Evolutionary conservation across 2,888 invertebrate genomes (phyloP).

Genomic region (Tenthredo scrophulariae): DNA sequence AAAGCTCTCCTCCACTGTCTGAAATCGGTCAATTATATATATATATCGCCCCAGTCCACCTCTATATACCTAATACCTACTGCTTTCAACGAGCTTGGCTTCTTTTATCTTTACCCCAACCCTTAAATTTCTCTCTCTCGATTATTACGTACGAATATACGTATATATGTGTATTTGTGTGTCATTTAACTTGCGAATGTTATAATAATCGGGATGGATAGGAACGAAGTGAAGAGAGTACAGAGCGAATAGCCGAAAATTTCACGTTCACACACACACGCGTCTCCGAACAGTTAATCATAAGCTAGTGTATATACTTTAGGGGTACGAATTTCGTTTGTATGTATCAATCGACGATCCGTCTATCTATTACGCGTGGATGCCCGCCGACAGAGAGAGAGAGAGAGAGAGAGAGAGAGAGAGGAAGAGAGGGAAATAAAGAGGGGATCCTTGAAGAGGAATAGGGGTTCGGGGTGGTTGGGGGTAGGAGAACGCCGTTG

Average conservation of each 20-base stretch:
- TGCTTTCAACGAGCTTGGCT: constrained; percentile 56
- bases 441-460: neutral
- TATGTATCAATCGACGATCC: neutral
- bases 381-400: neutral
- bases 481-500: constrained; percentile 61
- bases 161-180: neutral
- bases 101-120: constrained; percentile 47
- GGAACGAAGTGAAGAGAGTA: too few species aligned
- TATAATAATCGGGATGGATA: neutral
- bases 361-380: constrained; percentile 6
- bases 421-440: neutral
- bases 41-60: constrained; percentile 65
- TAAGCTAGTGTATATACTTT: too few species aligned
- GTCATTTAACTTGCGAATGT: neutral
- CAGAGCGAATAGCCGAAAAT: neutral
- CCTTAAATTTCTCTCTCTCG: neutral
- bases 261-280: too few species aligned
- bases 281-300: too few species aligned
- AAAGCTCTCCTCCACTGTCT: constrained; percentile 68
- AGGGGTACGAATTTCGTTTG: neutral
- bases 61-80: neutral
- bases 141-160: neutral
- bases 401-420: neutral
- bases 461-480: constrained; percentile 21
- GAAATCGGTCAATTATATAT: constrained; percentile 77